phyloP scores from a whole-genome alignment of 2,888 invertebrate species.

The Orthonevra nobilis region DNA sequence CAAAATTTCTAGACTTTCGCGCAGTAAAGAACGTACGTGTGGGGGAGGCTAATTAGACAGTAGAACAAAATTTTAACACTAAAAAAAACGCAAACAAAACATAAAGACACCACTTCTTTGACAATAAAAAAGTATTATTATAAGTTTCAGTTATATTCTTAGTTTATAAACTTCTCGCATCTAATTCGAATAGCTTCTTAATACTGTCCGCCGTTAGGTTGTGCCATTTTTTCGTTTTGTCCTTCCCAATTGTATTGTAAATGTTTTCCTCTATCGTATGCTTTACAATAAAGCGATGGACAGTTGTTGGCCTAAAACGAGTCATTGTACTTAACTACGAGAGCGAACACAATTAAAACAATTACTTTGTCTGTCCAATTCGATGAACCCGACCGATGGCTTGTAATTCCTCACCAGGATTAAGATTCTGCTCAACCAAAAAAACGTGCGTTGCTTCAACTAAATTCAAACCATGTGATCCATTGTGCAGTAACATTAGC shows the following conservation, averaged over 20 bases:
- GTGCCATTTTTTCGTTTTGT: conserved; percentile 72
- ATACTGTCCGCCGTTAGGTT: conserved; percentile 74
- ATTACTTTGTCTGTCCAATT: conserved; percentile 87
- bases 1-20: too few species aligned
- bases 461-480: conserved; percentile 89
- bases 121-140: too few species aligned
- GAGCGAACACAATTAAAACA: too few species aligned
- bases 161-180: conserved; percentile 7
- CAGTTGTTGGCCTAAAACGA: conserved; percentile 82
- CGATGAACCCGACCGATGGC: conserved; percentile 89
- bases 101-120: too few species aligned
- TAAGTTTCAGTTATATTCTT: too few species aligned
- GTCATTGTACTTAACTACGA: background rate
- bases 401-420: conserved; percentile 87
- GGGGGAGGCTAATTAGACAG: too few species aligned
- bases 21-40: too few species aligned
- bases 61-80: too few species aligned
- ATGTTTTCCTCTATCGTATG: conserved; percentile 88
- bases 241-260: conserved; percentile 80
- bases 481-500: conserved; percentile 85
- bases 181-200: conserved; percentile 39
- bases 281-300: conserved; percentile 86
- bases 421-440: conserved; percentile 87
- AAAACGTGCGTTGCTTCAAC: conserved; percentile 90
- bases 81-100: too few species aligned